phyloP scores from a whole-genome alignment of 2,113 vertebrate species.

The Ivindomyrus marchei region DNA sequence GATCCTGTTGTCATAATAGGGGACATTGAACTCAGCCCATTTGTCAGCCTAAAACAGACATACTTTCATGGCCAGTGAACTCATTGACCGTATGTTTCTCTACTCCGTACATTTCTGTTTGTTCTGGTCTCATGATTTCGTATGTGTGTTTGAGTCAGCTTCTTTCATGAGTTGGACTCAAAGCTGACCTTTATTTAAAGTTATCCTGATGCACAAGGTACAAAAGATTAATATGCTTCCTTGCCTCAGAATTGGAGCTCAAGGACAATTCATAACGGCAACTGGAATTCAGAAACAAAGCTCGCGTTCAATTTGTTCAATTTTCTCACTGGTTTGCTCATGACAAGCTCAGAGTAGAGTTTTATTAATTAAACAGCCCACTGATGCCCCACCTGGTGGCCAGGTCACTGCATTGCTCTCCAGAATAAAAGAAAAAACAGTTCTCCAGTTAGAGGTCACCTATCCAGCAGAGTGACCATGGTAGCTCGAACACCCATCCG shows the following conservation, averaged over 20 bases:
- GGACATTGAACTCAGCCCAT: neutral
- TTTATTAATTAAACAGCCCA: neutral
- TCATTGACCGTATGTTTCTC: neutral
- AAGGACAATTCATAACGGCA: neutral
- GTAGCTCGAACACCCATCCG: neutral
- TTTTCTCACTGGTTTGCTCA: neutral
- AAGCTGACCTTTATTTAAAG: neutral
- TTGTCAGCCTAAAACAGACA: neutral
- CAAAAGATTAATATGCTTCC: neutral
- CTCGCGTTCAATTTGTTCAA: neutral
- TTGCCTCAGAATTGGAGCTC: neutral
- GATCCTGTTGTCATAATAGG: neutral
- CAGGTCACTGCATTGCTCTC: neutral
- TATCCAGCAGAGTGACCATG: neutral
- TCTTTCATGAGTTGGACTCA: neutral
- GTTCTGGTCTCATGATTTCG: neutral
- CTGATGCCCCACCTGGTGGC: neutral
- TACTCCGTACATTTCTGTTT: neutral
- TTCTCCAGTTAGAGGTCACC: neutral
- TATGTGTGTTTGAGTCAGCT: neutral
- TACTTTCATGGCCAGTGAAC: neutral
- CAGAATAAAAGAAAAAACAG: neutral
- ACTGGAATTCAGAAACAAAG: neutral
- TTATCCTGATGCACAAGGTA: neutral
- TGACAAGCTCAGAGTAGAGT: neutral